Evolutionary conservation across 2,113 vertebrate species (phyloP).

Genomic region (Murina feae): DNA sequence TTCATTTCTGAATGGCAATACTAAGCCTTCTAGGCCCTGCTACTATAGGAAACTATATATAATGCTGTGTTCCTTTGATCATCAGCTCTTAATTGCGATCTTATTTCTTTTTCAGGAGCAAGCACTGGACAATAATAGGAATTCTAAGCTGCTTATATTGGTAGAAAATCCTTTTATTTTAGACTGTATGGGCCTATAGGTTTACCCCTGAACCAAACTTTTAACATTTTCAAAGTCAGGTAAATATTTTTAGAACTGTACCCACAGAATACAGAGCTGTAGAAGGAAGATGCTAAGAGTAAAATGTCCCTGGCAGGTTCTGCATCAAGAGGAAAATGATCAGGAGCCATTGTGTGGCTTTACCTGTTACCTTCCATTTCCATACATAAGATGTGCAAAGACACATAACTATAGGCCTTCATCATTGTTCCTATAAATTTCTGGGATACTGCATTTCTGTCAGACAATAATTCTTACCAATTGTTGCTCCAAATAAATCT

Average conservation of each 20-base stretch:
- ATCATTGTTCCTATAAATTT: not conserved
- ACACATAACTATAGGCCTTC: not conserved
- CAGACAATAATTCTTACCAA: not conserved
- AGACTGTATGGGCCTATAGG: not conserved
- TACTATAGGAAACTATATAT: not conserved
- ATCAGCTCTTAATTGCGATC: not conserved
- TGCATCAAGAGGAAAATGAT: too few species aligned
- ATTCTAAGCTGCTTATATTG: not conserved
- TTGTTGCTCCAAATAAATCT: not conserved
- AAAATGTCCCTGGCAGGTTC: not conserved
- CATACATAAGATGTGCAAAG: not conserved
- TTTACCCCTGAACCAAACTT: not conserved
- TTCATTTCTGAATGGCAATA: constrained; percentile 14
- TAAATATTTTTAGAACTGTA: not conserved
- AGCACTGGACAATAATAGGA: not conserved
- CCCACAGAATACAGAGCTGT: not conserved
- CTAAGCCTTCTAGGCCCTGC: not conserved
- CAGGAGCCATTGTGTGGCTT: not conserved
- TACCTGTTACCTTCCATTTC: not conserved
- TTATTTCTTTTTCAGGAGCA: constrained; percentile 18
- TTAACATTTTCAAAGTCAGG: not conserved
- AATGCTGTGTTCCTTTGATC: not conserved
- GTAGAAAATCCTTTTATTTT: not conserved
- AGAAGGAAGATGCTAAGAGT: not conserved
- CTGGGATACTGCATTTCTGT: not conserved